phyloP scores from a whole-genome alignment of 2,888 invertebrate genomes.

The Leptinotarsa rubiginosa region DNA sequence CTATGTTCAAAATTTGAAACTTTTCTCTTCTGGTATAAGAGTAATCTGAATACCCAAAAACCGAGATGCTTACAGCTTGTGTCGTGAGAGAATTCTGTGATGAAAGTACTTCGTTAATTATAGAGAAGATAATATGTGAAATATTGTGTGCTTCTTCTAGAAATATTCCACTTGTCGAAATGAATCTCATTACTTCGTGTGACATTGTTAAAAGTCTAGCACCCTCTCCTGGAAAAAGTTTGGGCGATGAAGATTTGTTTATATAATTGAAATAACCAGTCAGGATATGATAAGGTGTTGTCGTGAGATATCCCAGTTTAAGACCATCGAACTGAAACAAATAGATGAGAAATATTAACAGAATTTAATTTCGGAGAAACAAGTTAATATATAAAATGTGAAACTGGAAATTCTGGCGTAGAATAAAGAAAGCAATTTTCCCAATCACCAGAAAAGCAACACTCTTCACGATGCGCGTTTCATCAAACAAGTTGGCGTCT shows the following conservation, averaged over 20 bases:
- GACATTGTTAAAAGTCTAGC: constrained; percentile 72
- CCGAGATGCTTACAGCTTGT: constrained; percentile 73
- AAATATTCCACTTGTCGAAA: constrained; percentile 54
- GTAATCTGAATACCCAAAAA: neutral
- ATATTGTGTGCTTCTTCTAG: constrained; percentile 59
- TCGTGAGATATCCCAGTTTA: constrained; percentile 75
- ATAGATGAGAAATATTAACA: neutral
- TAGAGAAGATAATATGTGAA: constrained; percentile 71
- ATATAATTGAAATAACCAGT: constrained; percentile 71
- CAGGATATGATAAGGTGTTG: constrained; percentile 70
- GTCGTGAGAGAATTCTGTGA: constrained; percentile 77
- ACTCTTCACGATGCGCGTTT: too few relatives aligned
- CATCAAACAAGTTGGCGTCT: too few relatives aligned
- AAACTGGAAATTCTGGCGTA: too few relatives aligned
- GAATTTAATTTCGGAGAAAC: too few relatives aligned
- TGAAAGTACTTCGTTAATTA: constrained; percentile 75
- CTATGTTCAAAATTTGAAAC: too few relatives aligned
- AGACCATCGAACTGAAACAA: constrained; percentile 68
- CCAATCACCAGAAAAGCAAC: too few relatives aligned
- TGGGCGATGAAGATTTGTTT: constrained; percentile 26
- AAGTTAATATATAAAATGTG: too few relatives aligned
- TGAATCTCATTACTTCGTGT: constrained; percentile 71
- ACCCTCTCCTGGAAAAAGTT: constrained; percentile 74
- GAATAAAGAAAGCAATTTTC: too few relatives aligned
- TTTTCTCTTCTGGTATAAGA: neutral